Base-by-base conservation (phyloP, 1,140 invertebrate genomes). In the Proales similis region DNA sequence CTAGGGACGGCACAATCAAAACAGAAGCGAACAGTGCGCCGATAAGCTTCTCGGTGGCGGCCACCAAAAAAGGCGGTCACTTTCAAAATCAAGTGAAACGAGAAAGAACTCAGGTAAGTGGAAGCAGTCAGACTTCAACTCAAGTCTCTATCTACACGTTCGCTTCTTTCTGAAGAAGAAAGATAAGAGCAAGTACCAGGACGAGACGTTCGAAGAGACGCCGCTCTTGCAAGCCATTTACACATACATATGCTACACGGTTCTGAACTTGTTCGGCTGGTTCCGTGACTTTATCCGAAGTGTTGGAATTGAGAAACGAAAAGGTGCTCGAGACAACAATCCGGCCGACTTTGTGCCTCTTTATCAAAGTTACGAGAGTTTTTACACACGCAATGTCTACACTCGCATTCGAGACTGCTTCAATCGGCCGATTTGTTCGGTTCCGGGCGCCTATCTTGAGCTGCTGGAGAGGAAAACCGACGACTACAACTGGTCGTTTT, bases 301-400 rank as follows among this genome's bases (percentile, higher is more conserved):
- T 22, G 65, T 71, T 63, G 74, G 76, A 11, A 29, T 78, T 6
- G 76, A 78, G 49, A 74, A 72, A 53, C 69, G 70, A 29, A 69
- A 71, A 47, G 68, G 68, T 36, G 71, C 68, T 32, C 70, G 68
- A 46, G 76, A 78, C 63, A 49, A 48, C 22, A 38, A 66, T 66
- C 48, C 47, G 62, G 67, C 64, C 83, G 89, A 87, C 7, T 97
- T 93, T 79, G 86, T 87, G 26, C 83, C 86, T n/a, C 79, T 97
- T 1, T 94, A 88, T 74, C 84, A 90, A 70, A 84, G 82, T 68
- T 96, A 94, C 78, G 89, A 94, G 72, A 85, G 84, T 70, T 95
- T 96, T 79, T 97, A 92, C 78, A 86, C 86, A 12, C 79, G 87
- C 26, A 93, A 96, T 75, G 84, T 97, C 22, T 96, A 93, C 72